phyloP scores from a whole-genome alignment of 1,140 invertebrate genomes.

The Gonioctena quinquepunctata region DNA sequence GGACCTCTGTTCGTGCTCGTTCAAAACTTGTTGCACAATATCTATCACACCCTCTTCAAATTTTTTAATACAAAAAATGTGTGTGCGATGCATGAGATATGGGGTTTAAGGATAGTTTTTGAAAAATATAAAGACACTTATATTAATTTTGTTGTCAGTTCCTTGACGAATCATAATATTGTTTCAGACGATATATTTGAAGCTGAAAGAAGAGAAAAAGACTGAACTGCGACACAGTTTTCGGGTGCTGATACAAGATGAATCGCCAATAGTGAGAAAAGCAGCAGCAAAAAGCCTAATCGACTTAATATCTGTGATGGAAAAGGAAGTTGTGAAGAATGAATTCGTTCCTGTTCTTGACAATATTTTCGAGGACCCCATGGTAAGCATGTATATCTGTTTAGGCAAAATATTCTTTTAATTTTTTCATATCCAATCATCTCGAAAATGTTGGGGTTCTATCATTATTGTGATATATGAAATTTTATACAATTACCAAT shows the following conservation, averaged over 20 bases:
- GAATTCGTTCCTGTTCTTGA: conserved; percentile 46
- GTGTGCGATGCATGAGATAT: too few species aligned
- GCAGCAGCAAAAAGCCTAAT: conserved; percentile 32
- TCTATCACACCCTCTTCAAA: too few species aligned
- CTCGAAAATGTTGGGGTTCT: not conserved
- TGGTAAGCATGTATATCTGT: conserved; percentile 42
- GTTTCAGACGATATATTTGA: conserved; percentile 45
- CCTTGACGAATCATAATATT: too few species aligned
- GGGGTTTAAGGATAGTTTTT: too few species aligned
- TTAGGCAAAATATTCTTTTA: too few species aligned
- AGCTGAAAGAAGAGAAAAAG: conserved; percentile 35
- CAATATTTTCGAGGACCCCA: conserved; percentile 44
- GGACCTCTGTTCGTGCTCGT: too few species aligned
- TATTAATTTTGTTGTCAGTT: too few species aligned
- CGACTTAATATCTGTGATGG: conserved; percentile 34
- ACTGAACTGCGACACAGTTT: conserved; percentile 38
- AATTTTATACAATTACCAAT: not conserved
- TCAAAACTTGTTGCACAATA: too few species aligned
- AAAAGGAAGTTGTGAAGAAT: conserved; percentile 37
- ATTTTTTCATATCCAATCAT: too few species aligned
- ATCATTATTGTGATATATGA: not conserved
- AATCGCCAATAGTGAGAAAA: conserved; percentile 45
- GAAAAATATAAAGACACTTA: too few species aligned
- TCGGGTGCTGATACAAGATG: conserved; percentile 41
- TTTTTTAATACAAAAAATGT: too few species aligned